phyloP scores from a whole-genome alignment of 2,113 vertebrate species.

The Rhinichthys klamathensis region DNA sequence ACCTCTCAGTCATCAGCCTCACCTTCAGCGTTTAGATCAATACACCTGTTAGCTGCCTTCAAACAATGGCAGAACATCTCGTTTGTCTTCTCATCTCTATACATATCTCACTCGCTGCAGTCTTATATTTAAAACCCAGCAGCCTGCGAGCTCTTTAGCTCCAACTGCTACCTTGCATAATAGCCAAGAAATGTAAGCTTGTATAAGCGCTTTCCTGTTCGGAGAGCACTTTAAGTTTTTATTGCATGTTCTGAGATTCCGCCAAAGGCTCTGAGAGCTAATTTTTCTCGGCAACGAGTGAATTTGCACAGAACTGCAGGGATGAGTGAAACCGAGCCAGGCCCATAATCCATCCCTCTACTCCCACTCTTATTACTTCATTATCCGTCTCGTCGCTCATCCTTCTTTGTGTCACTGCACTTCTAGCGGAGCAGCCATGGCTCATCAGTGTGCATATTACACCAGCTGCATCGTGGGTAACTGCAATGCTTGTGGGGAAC shows the following conservation, averaged over 20 bases:
- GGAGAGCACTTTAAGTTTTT: constrained; percentile 36
- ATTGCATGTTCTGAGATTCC: constrained; percentile 48
- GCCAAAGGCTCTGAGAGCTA: constrained; percentile 18
- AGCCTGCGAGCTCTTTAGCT: neutral
- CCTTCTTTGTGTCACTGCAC: constrained; percentile 25
- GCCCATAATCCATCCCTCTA: constrained; percentile 36
- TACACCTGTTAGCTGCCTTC: constrained; percentile 32
- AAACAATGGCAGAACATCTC: neutral
- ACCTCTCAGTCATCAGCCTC: constrained; percentile 12
- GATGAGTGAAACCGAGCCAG: constrained; percentile 14
- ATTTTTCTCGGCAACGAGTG: neutral
- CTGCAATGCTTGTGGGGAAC: constrained; percentile 46
- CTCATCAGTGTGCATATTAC: constrained; percentile 57
- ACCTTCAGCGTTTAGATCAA: constrained; percentile 14
- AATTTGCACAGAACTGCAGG: constrained; percentile 13
- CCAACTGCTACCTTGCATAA: neutral
- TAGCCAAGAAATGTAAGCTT: constrained; percentile 5
- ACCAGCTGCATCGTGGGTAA: constrained; percentile 44
- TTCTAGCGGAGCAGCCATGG: constrained; percentile 15
- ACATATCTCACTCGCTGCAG: constrained; percentile 12
- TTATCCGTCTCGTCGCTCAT: constrained; percentile 32
- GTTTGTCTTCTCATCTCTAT: constrained; percentile 14
- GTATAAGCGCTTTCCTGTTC: constrained; percentile 23
- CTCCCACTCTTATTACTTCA: constrained; percentile 45
- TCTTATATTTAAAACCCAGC: constrained; percentile 25